Evolutionary conservation across 2,888 invertebrate genomes (phyloP).

Genomic region (Prosapia bicincta): DNA sequence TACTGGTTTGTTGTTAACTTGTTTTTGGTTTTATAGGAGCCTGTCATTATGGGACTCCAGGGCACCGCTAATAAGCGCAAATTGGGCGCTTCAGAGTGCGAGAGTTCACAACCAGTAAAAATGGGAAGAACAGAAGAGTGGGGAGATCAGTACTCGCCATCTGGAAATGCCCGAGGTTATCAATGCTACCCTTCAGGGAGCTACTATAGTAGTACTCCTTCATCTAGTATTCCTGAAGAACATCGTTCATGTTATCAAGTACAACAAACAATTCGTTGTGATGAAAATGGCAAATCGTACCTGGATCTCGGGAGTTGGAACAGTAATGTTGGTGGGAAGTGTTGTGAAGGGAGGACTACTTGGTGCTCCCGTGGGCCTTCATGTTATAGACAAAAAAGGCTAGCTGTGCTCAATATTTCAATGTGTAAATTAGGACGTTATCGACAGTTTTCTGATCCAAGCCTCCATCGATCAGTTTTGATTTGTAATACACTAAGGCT

Average conservation of each 20-base stretch:
- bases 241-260: conserved; percentile 43
- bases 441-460: conserved; percentile 85
- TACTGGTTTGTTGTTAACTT: no score
- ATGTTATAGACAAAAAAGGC: conserved; percentile 82
- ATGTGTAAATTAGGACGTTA: conserved; percentile 88
- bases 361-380: conserved; percentile 70
- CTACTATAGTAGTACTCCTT: neutral
- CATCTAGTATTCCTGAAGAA: conserved; percentile 10
- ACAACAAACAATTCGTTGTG: conserved; percentile 79
- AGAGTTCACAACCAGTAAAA: conserved; percentile 37
- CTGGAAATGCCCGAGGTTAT: conserved; percentile 16
- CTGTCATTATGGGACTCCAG: conserved; percentile 33
- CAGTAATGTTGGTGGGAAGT: conserved; percentile 46
- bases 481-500: conserved; percentile 89
- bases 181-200: conserved; percentile 13
- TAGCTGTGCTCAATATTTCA: conserved; percentile 87
- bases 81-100: conserved; percentile 32
- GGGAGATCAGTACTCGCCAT: conserved; percentile 20
- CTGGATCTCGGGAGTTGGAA: conserved; percentile 72
- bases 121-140: conserved; percentile 23
- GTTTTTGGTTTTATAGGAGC: no score
- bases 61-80: conserved; percentile 44
- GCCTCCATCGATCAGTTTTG: conserved; percentile 83
- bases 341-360: conserved; percentile 68
- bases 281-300: conserved; percentile 88